Conservation (phyloP, 2,888 invertebrate genomes). For the Deilephila porcellus region DNA sequence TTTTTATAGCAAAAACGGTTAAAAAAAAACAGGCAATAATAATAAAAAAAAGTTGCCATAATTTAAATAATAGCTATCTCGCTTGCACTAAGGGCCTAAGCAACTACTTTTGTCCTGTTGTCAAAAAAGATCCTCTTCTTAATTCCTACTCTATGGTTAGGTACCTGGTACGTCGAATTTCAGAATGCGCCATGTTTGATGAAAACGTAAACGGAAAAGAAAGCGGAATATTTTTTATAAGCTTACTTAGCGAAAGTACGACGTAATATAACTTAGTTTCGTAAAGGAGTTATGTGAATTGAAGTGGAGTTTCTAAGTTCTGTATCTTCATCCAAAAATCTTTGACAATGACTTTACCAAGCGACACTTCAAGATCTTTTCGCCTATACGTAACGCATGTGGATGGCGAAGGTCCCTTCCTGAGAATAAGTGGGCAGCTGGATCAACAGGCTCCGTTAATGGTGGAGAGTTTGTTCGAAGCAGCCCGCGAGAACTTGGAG, state of each 20-base stretch:
- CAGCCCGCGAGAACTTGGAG: conserved; percentile 71
- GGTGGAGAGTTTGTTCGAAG: conserved; percentile 81
- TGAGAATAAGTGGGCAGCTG: conserved; percentile 90
- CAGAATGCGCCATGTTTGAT: conserved; percentile 67
- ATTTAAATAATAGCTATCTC: too few relatives aligned
- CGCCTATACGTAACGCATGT: conserved; percentile 87
- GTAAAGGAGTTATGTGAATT: conserved; percentile 63
- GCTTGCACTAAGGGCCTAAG: too few relatives aligned
- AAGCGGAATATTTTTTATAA: conserved; percentile 66
- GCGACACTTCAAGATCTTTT: conserved; percentile 69
- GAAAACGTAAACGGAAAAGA: conserved; percentile 78
- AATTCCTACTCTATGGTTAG: not conserved
- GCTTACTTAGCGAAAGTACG: conserved; percentile 53
- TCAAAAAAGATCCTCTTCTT: too few relatives aligned
- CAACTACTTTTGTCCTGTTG: too few relatives aligned
- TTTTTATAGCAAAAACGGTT: too few relatives aligned
- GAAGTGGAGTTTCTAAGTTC: conserved; percentile 38
- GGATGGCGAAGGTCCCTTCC: conserved; percentile 87
- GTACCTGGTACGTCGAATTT: not conserved
- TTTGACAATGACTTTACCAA: conserved; percentile 65
- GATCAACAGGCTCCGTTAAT: conserved; percentile 84
- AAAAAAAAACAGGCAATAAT: too few relatives aligned
- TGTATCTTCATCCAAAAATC: conserved; percentile 12
- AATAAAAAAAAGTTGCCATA: too few relatives aligned
- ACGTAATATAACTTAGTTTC: conserved; percentile 50